phyloP scores from a whole-genome alignment of 2,113 vertebrate species.

The Polypterus senegalus region DNA sequence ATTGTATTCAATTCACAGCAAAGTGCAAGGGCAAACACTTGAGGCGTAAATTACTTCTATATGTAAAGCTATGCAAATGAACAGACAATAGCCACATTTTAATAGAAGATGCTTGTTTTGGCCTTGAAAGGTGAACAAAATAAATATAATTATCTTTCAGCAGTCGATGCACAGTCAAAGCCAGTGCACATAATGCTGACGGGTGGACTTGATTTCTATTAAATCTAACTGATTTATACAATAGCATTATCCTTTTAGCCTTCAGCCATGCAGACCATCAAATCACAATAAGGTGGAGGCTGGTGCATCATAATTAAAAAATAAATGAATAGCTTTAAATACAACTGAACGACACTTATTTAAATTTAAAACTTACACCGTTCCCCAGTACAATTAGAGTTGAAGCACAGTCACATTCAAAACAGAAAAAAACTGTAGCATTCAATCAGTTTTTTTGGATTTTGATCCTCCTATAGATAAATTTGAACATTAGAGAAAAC shows the following conservation, averaged over 20 bases:
- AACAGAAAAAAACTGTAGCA: too few species aligned
- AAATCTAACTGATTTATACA: neutral
- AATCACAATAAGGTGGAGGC: too few species aligned
- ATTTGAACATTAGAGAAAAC: too few species aligned
- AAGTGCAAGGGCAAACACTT: slow-evolving; percentile 1
- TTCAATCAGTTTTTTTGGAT: too few species aligned
- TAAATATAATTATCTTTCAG: slow-evolving; percentile 2
- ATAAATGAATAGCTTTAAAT: too few species aligned
- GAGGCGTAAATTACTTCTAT: neutral
- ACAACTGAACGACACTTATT: too few species aligned
- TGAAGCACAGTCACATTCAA: too few species aligned
- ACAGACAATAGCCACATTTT: slow-evolving; percentile 7
- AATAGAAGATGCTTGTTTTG: slow-evolving; percentile 2
- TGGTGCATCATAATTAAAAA: too few species aligned
- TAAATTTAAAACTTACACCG: too few species aligned
- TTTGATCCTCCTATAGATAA: too few species aligned
- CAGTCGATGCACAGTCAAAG: neutral
- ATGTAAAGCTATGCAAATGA: slow-evolving; percentile 3
- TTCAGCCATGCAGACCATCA: neutral
- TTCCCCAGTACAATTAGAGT: too few species aligned
- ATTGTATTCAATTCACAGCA: slow-evolving; percentile 2
- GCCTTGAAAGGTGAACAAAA: slow-evolving; percentile 5
- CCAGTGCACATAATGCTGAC: neutral
- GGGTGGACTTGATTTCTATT: slow-evolving; percentile 1
- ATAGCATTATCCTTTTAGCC: neutral